Base-by-base conservation (phyloP, 2,113 vertebrate species). In the Microcebus tavaratra region DNA sequence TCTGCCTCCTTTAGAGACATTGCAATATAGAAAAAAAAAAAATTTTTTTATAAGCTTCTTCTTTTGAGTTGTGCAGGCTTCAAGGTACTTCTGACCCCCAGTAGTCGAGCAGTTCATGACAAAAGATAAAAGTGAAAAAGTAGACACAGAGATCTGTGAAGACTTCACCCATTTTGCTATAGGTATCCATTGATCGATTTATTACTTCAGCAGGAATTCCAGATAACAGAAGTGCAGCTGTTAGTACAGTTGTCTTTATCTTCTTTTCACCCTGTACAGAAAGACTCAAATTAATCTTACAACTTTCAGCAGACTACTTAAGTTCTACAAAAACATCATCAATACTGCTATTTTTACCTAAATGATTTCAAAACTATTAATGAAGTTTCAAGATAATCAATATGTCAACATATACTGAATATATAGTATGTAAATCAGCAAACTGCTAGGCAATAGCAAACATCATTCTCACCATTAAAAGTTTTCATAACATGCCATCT, bases 81-180 rank as follows among this genome's bases (percentile, higher is more conserved):
- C 98, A 99, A 0, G 98, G 99, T 70, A 97, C 98, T 97, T 99
- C 99, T 76, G 99, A 99, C 72, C 99, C 99, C 93, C 99, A 98
- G 79, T 99, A 88, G 80, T 98, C 91, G 93, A 98, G 95, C 67
- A 99, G 98, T 99, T 99, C 99, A 15, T 99, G 99, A 42, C 99
- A 99, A 87, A 99, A 98, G 96, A 99, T 99, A 94, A 99, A 99
- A 45, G 99, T 99, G 98, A 99, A 99, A 98, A 99, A 99, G 98
- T 99, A 99, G 95, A 99, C 98, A 91, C 99, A 99, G 73, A 99
- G 99, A 97, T 99, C 99, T 18, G 99, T 99, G 79, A 99, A 99
- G 90, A 99, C 99, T 93, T 99, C 99, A 29, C 99, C 99, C 99
- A 99, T 99, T 98, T 99, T 99, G 98, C 99, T 98, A 97, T 99